Evolutionary conservation across 1,140 invertebrate genomes (phyloP), one percentile per base, ranked within the genome.

Genomic region (Pachyrhynchus sulphureomaculatus): DNA sequence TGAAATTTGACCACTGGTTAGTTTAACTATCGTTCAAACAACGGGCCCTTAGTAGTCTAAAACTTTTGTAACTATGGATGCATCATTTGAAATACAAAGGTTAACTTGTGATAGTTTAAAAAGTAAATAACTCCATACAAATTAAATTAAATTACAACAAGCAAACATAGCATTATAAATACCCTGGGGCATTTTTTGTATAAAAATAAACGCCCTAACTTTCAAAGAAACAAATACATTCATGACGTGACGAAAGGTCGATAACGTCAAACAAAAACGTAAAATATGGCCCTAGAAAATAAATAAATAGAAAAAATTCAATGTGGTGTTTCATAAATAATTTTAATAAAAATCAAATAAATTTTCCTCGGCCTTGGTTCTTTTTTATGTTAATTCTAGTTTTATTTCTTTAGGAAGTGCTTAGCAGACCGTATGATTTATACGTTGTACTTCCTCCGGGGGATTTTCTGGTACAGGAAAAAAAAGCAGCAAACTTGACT

Each of bases 251-350:
- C 32, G 48, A 51, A 51, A 51, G 32, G 6, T 13, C 32, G 48
- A 51, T 51, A 51, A 51, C 34, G 48, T 51, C 48, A n/a, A n/a
- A 51, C 29, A 36, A 34, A 51, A 51, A 51, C 33, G 34, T 51
- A 51, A 51, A 20, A 51, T 36, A 51, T 51, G 48, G 48, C 36
- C 17, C 36, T 36, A 15, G 32, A 36, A 18, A 51, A 36, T 15
- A 33, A 51, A 51, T 17, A 20, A 36, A 12, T 51, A 51, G 32
- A 34, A 51, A 21, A 24, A 23, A n/a, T n/a, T 26, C 45, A 23
- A 36, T 34, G 32, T 29, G 34, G 34, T 37, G 34, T 37, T 37
- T n/a, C n/a, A 13, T 37, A 37, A 37, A n/a, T 37, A 37, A 37
- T 37, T 37, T 37, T 37, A 9, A 37, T 37, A 37, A 37, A 37